Conservation (phyloP, 2,888 invertebrate species). For the Halocaridina rubra region DNA sequence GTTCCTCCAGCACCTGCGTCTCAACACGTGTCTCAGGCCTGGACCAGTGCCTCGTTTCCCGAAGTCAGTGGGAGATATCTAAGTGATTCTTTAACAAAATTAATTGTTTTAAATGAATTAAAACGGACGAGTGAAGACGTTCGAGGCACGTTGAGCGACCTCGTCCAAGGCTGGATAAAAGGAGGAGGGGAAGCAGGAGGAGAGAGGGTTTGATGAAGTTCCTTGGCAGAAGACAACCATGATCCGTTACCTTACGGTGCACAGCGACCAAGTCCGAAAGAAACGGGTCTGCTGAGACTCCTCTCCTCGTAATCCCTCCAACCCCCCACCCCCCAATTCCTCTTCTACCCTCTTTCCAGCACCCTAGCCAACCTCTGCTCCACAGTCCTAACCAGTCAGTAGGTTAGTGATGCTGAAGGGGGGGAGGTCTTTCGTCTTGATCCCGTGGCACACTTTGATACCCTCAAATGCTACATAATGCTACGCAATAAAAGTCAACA, state of each 20-base stretch:
- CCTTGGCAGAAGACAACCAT: conserved; percentile 1
- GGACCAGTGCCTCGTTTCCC: too few species aligned
- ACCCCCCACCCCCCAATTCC: too few species aligned
- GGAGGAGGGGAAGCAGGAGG: conserved; percentile 43
- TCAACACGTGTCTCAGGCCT: too few species aligned
- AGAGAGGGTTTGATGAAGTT: too few species aligned
- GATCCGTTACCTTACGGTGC: conserved; percentile 53
- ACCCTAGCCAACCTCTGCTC: conserved; percentile 17
- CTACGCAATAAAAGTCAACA: too few species aligned
- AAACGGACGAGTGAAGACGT: too few species aligned
- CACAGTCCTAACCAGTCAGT: conserved; percentile 45
- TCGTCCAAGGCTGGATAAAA: conserved; percentile 49
- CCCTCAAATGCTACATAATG: too few species aligned
- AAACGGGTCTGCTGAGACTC: neutral
- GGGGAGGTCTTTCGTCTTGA: neutral
- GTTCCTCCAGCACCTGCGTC: too few species aligned
- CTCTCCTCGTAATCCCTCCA: neutral
- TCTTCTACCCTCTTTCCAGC: neutral
- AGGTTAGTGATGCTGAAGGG: conserved; percentile 40
- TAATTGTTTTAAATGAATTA: too few species aligned
- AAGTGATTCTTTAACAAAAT: too few species aligned
- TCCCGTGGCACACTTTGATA: neutral
- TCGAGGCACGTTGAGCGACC: too few species aligned
- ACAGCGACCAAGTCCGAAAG: conserved; percentile 31
- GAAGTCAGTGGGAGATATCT: too few species aligned